Percentiles rank a stretch among this genome's conserved stretches.
Conservation (phyloP, 2,797 vertebrate genomes). For the Coregonus ussuriensis region DNA sequence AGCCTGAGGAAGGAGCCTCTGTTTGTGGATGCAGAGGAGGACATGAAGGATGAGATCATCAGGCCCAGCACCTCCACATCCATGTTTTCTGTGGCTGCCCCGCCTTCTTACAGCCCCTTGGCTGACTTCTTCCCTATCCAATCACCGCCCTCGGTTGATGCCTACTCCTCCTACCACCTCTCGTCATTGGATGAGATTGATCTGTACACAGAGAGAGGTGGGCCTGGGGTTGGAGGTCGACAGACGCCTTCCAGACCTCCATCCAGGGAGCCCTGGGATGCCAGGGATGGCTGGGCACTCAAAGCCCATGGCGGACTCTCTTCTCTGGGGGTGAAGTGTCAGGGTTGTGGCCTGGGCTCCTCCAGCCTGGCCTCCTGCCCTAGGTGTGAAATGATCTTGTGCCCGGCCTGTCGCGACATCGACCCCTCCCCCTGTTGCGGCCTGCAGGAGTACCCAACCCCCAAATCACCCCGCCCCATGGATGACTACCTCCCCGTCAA, state of each 20-base stretch:
- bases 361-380: slow-evolving; percentile 84
- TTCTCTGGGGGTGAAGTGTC: slow-evolving; percentile 78
- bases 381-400: slow-evolving; percentile 84
- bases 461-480: slow-evolving; percentile 73
- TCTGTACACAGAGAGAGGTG: slow-evolving; percentile 88
- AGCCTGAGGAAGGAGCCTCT: slow-evolving; percentile 91
- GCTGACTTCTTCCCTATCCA: slow-evolving; percentile 85
- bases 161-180: slow-evolving; percentile 81
- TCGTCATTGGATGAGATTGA: slow-evolving; percentile 89
- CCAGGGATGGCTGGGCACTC: slow-evolving; percentile 74
- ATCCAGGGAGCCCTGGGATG: slow-evolving; percentile 75
- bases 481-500: slow-evolving; percentile 80
- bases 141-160: slow-evolving; percentile 78
- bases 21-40: slow-evolving; percentile 86
- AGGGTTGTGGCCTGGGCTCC: slow-evolving; percentile 85
- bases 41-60: slow-evolving; percentile 91
- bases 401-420: slow-evolving; percentile 78
- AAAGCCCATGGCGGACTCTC: slow-evolving; percentile 66
- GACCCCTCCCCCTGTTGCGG: slow-evolving; percentile 81
- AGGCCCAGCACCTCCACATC: slow-evolving; percentile 81
- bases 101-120: slow-evolving; percentile 84
- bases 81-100: slow-evolving; percentile 83
- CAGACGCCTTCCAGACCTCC: slow-evolving; percentile 76
- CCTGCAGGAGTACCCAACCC: slow-evolving; percentile 74
- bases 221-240: slow-evolving; percentile 63